Evolutionary conservation across 2,113 vertebrate species (phyloP).

Genomic region (Lepus timidus): DNA sequence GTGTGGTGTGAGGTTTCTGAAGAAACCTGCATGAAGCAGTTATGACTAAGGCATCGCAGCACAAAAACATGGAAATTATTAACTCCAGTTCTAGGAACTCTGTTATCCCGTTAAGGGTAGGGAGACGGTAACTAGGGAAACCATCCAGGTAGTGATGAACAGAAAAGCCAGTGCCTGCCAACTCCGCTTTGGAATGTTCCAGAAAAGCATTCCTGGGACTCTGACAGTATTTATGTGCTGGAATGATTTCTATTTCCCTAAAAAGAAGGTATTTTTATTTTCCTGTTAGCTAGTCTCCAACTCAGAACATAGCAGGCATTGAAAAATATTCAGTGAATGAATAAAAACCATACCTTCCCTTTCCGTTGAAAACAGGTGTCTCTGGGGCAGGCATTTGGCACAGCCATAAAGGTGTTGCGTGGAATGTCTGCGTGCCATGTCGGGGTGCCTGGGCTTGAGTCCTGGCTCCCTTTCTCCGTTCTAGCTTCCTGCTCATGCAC

Average conservation of each 20-base stretch:
- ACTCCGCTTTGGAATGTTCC: background rate
- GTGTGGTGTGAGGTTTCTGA: background rate
- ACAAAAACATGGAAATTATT: background rate
- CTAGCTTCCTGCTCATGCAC: too few species aligned
- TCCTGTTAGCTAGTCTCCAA: background rate
- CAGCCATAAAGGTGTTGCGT: too few species aligned
- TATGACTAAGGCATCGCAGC: background rate
- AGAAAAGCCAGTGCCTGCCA: background rate
- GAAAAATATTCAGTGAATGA: constrained; percentile 10
- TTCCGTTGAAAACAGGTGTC: constrained; percentile 19
- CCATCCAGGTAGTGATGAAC: background rate
- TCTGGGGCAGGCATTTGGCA: background rate
- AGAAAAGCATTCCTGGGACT: constrained; percentile 24
- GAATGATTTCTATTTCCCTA: background rate
- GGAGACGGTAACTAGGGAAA: background rate
- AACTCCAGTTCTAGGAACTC: background rate
- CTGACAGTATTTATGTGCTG: background rate
- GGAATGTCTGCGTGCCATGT: too few species aligned
- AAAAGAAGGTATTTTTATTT: constrained; percentile 28
- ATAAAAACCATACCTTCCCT: background rate
- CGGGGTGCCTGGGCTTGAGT: too few species aligned
- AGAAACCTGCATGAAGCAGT: background rate
- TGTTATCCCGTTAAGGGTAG: background rate
- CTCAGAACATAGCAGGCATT: background rate
- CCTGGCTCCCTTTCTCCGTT: too few species aligned